Evolutionary conservation across 2,113 vertebrate species (phyloP), one percentile per base, ranked within the genome.

Genomic region (Psilopsiagon aurifrons): DNA sequence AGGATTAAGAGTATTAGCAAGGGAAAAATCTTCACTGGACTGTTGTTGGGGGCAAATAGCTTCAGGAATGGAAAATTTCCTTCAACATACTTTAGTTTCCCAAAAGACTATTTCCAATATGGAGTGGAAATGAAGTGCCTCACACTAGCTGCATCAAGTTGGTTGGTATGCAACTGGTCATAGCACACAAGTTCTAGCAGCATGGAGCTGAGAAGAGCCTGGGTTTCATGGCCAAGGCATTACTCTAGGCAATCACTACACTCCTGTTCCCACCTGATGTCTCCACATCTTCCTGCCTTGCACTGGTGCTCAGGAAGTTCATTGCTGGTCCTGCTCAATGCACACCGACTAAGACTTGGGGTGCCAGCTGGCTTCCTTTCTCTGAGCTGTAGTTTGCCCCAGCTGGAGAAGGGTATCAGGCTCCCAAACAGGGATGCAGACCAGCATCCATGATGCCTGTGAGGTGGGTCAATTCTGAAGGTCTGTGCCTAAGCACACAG

Each of bases 1-100:
- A 68, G 55, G 86, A 95, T 96, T 93, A 92, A 82, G 69, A 94
- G 88, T 46, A 79, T 96, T 93, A 96, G 28, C 0, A 2, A 84
- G 69, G 57, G 41, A 90, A 83, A 97, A 96, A 69, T 86, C 60
- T 88, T 92, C 49, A n/a, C n/a, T 62, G 69, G 33, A 86, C 76
- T 94, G 76, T 33, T 0, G 2, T 11, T 74, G 76, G 47, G 64
- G n/a, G 29, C 44, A 47, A 92, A 83, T 47, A 92, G 60, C 47
- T 90, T 86, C n/a, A 86, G 66, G 73, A 37, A 68, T 5, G 17
- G 76, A 94, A 96, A 83, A 60, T 71, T 94, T 90, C 28, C 51
- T 69, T 88, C 60, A 74, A 37, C 17, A 74, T 52, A 20, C 22
- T 75, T 82, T 43, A 33, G 4, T 43, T 75, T 24, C 35, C 11